Evolutionary conservation across 2,797 vertebrate species (phyloP), one percentile per base, ranked within the genome.

Genomic region (Sebastes taczanowskii): DNA sequence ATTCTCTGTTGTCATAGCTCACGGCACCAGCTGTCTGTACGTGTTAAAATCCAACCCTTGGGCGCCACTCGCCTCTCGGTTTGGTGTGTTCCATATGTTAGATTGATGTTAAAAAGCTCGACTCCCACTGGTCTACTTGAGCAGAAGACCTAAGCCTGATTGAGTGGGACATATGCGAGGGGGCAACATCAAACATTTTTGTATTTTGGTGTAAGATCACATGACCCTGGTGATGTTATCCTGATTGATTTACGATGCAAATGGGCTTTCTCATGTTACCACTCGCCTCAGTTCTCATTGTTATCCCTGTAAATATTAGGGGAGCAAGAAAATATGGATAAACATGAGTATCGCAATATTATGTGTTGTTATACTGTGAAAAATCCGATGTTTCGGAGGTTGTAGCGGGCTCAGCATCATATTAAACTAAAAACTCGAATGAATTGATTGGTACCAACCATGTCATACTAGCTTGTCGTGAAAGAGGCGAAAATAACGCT

Each of bases 11-110:
- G 90, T 94, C 90, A 75, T 83, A 86, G 90, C 91, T 91, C 91
- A 85, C 53, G 77, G 86, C 92, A 90, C 92, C 94, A 95, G 90
- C 92, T 95, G 93, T 95, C 94, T 83, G 78, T 84, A 77, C 75
- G 53, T 90, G 86, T 91, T 93, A 87, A 90, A 90, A 90, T 90
- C 81, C 71, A 90, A 90, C 92, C 88, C 88, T 68, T 74, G 78
- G 84, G 85, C 78, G 63, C 87, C 80, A 59, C 89, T 87, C 83
- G 38, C 86, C 80, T 89, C 84, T 73, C 78, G 74, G 67, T 91
- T 91, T 89, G 76, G 86, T 81, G 78, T 75, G 71, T 82, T 92
- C 85, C 89, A 91, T 89, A 91, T 93, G 92, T 86, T 90, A 82
- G 88, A 87, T 91, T 91, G 89, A 93, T 92, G 89, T 87, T 86